Percentiles rank a stretch among this genome's conserved stretches.
Conservation (phyloP, 2,113 vertebrate genomes). For the Microcebus tavaratra region DNA sequence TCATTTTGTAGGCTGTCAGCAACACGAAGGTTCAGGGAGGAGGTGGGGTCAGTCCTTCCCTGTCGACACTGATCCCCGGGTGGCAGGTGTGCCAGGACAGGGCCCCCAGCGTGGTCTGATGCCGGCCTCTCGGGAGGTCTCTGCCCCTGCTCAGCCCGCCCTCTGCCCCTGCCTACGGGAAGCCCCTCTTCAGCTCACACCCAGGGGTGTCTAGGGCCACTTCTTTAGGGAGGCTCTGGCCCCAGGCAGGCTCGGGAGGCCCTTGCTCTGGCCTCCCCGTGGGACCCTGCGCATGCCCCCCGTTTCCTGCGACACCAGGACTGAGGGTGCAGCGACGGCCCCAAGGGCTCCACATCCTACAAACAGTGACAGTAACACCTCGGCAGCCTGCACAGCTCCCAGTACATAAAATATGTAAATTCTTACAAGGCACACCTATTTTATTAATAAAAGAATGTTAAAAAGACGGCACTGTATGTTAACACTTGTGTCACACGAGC, state of each 20-base stretch:
- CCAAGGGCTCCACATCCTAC: not conserved
- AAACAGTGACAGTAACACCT: not conserved
- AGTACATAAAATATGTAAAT: not conserved
- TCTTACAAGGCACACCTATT: not conserved
- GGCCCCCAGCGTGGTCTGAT: not conserved
- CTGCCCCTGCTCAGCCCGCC: not conserved
- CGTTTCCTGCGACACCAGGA: not conserved
- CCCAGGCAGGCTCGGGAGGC: not conserved
- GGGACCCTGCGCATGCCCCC: not conserved
- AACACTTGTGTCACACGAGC: fast-evolving
- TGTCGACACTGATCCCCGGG: not conserved
- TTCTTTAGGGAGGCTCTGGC: not conserved
- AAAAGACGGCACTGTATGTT: not conserved
- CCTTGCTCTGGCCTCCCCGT: too few species aligned
- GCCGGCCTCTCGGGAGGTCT: not conserved
- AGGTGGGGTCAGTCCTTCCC: not conserved
- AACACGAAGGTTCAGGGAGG: not conserved
- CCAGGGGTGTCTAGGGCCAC: not conserved
- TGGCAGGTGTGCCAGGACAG: not conserved
- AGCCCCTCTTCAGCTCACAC: not conserved
- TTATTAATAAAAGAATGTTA: not conserved
- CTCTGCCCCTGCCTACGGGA: not conserved
- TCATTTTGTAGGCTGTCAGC: not conserved
- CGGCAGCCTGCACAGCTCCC: not conserved
- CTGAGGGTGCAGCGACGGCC: too few species aligned